Percentiles rank a stretch among this genome's conserved stretches.
Evolutionary conservation across 2,888 invertebrate species (phyloP).

Genomic region (Actias luna): DNA sequence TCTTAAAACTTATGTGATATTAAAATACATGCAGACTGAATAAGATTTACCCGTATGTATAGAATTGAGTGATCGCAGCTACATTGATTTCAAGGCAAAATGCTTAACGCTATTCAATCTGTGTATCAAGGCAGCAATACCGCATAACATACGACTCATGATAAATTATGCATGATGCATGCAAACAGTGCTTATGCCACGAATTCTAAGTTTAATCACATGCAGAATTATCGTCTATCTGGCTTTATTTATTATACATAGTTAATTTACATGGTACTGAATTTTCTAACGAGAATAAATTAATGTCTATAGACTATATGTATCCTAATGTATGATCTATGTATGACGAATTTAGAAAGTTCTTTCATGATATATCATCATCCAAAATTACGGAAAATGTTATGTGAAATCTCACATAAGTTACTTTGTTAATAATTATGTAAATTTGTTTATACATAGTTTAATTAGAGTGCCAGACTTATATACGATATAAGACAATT

Average conservation of each 20-base stretch:
- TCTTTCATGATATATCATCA: not conserved
- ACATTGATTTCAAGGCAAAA: conserved; percentile 44
- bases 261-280: conserved; percentile 49
- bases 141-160: conserved; percentile 38
- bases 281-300: conserved; percentile 34
- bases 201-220: conserved; percentile 39
- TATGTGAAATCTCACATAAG: not conserved
- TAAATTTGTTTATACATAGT: too few relatives aligned
- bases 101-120: conserved; percentile 49
- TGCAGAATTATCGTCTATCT: conserved; percentile 45
- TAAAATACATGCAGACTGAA: not conserved
- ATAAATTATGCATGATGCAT: conserved; percentile 45
- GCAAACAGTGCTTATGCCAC: conserved; percentile 35
- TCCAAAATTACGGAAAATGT: not conserved
- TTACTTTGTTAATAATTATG: not conserved
- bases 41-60: conserved; percentile 9
- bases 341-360: not conserved
- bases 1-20: not conserved
- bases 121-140: conserved; percentile 46
- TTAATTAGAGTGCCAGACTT: too few relatives aligned
- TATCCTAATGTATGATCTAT: not conserved
- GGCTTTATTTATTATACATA: conserved; percentile 48
- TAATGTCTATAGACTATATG: not conserved
- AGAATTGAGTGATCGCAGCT: conserved; percentile 20
- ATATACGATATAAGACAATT: too few relatives aligned